phyloP scores from a whole-genome alignment of 2,888 invertebrate genomes.

The Agonopterix subpropinquella region DNA sequence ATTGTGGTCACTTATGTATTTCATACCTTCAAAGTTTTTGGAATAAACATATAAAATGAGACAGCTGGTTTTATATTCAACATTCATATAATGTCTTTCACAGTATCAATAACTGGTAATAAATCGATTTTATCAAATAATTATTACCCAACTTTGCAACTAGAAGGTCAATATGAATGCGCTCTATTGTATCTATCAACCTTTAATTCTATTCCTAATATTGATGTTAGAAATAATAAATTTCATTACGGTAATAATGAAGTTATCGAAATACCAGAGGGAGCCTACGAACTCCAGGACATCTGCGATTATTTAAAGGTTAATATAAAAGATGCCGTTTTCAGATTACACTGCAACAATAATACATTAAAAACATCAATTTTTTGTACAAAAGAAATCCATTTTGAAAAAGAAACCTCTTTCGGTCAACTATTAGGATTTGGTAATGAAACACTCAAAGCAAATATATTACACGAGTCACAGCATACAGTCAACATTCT shows the following conservation, averaged over 20 bases:
- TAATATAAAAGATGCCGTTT: not conserved
- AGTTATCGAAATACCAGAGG: constrained; percentile 23
- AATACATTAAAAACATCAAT: constrained; percentile 22
- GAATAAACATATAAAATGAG: constrained; percentile 9
- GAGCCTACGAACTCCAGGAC: constrained; percentile 8
- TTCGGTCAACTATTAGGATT: constrained; percentile 7
- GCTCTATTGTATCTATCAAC: constrained; percentile 13
- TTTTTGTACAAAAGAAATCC: constrained; percentile 5
- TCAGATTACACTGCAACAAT: constrained; percentile 17
- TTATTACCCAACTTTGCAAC: constrained; percentile 8
- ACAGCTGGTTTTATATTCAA: not conserved
- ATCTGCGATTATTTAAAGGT: constrained; percentile 17
- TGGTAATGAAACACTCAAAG: constrained; percentile 1
- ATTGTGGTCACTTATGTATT: constrained; percentile 29
- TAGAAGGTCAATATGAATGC: constrained; percentile 14
- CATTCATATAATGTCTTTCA: constrained; percentile 12
- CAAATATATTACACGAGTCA: too few relatives aligned
- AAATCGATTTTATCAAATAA: constrained; percentile 12
- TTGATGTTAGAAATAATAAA: constrained; percentile 30
- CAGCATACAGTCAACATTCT: constrained; percentile 9
- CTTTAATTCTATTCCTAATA: constrained; percentile 25
- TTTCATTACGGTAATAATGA: constrained; percentile 21
- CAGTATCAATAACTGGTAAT: constrained; percentile 15
- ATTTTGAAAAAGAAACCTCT: constrained; percentile 4
- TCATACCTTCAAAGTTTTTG: constrained; percentile 18